Base-by-base conservation (phyloP, 2,113 vertebrate genomes). In the Ammodramus savannarum region DNA sequence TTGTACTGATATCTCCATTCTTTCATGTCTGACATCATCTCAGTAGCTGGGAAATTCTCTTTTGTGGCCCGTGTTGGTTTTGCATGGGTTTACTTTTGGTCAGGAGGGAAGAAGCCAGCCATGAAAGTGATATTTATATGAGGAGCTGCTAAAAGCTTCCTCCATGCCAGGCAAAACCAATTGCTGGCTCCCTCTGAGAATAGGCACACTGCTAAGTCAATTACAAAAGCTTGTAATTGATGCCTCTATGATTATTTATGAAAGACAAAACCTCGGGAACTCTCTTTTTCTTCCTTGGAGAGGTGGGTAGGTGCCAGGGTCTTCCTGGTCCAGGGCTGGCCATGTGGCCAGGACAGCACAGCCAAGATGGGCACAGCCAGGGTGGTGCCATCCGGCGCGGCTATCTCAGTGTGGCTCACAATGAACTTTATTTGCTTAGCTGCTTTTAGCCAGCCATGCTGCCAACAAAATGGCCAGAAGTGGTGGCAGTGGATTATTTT, bases 321-420 rank as follows among this genome's bases (percentile, higher is more conserved):
- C 20, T 22, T 32, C 29, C 14, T 21, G 11, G 21, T 65, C 41
- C 4, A 3, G 29, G 4, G 39, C 20, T 7, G 20, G 39, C 62
- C 62, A 32, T 25, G 34, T 22, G 39, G 62, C 62, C 62, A 65
- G 29, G 62, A 32, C 19, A 3, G 14, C 3, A 3, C 7, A 22
- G 61, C 38, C 39, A 43, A 43, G 61, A 16, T 11, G 14, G 39
- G 62, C 29, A n/a, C 7, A 21, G 19, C 61, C 7, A 4, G 61
- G 19, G 19, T 9, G 12, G 39, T 1, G 2, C 39, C 39, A 32
- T 21, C 13, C 1, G 5, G 61, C 7, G 1, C 1, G 2, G 29
- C 39, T 22, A 43, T 43, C 19, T 63, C 7, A 3, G 20, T 10
- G 31, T 32, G 39, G 14, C 62, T 43, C 4, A 7, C 39, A 43